These are phyloP conservation scores for Polyodon spathula DNA, from an alignment of 2,113 vertebrate genomes.

Conservation along the genomic window DNA sequence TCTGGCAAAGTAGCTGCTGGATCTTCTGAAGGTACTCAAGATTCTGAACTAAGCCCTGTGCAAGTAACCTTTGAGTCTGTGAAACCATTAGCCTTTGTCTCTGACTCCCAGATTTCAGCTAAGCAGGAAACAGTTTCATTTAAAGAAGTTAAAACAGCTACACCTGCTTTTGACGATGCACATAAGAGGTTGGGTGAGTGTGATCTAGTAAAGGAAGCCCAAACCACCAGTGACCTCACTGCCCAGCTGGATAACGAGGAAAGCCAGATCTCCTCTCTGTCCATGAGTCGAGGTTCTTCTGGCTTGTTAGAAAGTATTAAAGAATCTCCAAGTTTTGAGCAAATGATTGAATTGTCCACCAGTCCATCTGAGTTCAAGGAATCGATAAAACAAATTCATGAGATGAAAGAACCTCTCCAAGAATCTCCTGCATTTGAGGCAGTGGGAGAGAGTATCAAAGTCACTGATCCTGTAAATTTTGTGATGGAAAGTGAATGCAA, in stretches of 20 bases:
- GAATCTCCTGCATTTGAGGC: conserved; percentile 56
- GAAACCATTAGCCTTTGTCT: conserved; percentile 56
- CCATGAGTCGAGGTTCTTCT: conserved; percentile 40
- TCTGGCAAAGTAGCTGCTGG: conserved; percentile 55
- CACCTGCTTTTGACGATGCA: conserved; percentile 43
- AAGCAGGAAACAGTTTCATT: conserved; percentile 68
- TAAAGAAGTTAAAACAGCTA: conserved; percentile 30
- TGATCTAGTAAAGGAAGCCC: conserved; percentile 82
- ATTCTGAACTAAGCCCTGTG: conserved; percentile 50
- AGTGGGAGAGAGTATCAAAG: conserved; percentile 40
- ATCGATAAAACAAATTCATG: conserved; percentile 50
- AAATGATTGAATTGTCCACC: conserved; percentile 7
- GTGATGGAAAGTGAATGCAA: conserved; percentile 44
- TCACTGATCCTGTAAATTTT: conserved; percentile 42
- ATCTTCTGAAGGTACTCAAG: conserved; percentile 55
- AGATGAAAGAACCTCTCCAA: conserved; percentile 52
- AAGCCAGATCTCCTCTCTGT: conserved; percentile 45
- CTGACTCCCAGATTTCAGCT: conserved; percentile 63
- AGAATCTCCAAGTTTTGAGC: conserved; percentile 43
- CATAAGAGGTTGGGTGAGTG: conserved; percentile 78
- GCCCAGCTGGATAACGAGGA: conserved; percentile 30
- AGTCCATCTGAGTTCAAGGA: conserved; percentile 22
- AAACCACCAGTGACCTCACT: conserved; percentile 46
- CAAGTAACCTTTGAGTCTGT: conserved; percentile 55
- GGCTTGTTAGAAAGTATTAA: conserved; percentile 32